A percentile compares a stretch with the other conserved stretches of the same genome.
Evolutionary conservation across 2,797 vertebrate species (phyloP).

Genomic region (Halcyon smyrnensis): DNA sequence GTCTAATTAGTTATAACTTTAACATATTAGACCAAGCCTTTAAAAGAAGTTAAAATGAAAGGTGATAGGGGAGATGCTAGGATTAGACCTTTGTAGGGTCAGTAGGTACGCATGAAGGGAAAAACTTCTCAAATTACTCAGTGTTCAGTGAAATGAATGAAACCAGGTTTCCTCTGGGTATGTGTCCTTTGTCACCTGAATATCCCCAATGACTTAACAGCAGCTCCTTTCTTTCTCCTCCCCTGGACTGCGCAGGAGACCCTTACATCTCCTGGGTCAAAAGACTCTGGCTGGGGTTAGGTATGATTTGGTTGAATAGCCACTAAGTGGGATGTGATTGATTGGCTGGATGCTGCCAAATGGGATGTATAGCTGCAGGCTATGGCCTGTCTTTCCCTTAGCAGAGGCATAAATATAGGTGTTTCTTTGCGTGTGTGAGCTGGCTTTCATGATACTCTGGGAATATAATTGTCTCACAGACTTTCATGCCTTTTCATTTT

Average conservation of each 20-base stretch:
- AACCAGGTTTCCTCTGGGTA: background rate
- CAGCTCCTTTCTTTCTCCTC: background rate
- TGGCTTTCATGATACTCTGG: background rate
- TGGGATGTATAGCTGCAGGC: background rate
- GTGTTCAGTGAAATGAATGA: background rate
- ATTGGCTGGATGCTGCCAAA: background rate
- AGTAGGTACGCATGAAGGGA: accelerated
- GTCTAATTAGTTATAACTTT: background rate
- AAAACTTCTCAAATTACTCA: background rate
- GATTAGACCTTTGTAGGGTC: background rate
- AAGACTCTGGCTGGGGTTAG: background rate
- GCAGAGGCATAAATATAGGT: background rate
- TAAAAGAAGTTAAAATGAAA: background rate
- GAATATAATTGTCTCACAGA: background rate
- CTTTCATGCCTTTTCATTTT: background rate
- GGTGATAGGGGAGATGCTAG: background rate
- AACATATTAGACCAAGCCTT: background rate
- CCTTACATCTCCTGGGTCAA: background rate
- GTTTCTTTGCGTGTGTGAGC: background rate
- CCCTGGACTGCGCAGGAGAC: background rate
- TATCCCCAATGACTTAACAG: background rate
- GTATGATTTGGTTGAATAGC: background rate
- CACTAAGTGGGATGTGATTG: background rate
- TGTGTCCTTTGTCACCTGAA: background rate
- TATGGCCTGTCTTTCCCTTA: background rate